Evolutionary conservation across 2,888 invertebrate genomes (phyloP).

Genomic region (Coelinius sp.): DNA sequence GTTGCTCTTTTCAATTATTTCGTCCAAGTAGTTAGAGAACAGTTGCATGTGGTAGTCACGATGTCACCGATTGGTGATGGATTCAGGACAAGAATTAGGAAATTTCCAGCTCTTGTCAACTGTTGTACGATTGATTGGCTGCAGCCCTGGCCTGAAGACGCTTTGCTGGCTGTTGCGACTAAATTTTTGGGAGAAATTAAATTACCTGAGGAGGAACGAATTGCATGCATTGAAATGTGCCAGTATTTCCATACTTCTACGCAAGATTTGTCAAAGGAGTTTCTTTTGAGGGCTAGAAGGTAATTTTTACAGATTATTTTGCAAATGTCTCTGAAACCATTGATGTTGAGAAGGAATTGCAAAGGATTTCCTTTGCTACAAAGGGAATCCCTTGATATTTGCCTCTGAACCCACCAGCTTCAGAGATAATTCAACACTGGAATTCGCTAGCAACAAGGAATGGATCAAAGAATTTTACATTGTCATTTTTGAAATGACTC

Average conservation of each 20-base stretch:
- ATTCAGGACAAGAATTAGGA: conserved; percentile 85
- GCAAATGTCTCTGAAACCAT: too few species aligned
- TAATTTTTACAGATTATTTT: conserved; percentile 48
- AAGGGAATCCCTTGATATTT: not conserved
- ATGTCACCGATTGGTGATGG: conserved; percentile 94
- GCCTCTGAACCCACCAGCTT: too few species aligned
- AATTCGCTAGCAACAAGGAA: too few species aligned
- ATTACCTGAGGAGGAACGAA: conserved; percentile 79
- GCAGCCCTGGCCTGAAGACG: conserved; percentile 96
- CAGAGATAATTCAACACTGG: too few species aligned
- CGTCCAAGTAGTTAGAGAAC: conserved; percentile 88
- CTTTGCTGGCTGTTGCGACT: conserved; percentile 89
- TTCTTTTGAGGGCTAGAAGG: conserved; percentile 77
- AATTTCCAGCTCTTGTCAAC: conserved; percentile 93
- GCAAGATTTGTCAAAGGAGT: conserved; percentile 79
- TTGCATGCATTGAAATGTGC: conserved; percentile 89
- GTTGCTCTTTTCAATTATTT: conserved; percentile 93
- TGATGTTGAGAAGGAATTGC: not conserved
- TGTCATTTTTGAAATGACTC: too few species aligned
- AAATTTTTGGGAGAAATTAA: conserved; percentile 83
- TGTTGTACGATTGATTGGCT: conserved; percentile 98
- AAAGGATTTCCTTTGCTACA: not conserved
- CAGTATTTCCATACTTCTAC: conserved; percentile 91
- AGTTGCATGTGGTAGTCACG: conserved; percentile 89
- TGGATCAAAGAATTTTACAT: too few species aligned